Evolutionary conservation across 1,140 invertebrate genomes (phyloP).

Genomic region (Aradophagus sp.): DNA sequence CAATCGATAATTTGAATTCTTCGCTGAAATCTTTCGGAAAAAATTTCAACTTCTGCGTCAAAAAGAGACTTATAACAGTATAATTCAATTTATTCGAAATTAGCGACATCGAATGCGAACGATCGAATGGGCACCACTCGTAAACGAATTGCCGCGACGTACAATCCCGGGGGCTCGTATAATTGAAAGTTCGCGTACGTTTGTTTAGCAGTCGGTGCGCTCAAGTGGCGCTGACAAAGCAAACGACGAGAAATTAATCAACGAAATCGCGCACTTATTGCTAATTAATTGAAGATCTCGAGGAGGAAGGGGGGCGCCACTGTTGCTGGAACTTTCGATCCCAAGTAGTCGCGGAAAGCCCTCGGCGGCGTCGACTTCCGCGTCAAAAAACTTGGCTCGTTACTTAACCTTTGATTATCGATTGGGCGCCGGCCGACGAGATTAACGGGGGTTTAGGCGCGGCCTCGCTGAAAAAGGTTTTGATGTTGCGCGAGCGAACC

Average conservation of each 20-base stretch:
- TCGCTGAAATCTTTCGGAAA: no score
- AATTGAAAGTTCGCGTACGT: no score
- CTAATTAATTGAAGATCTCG: constrained; percentile 35
- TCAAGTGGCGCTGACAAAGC: not conserved
- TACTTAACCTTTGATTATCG: constrained; percentile 61
- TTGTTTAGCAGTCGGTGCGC: no score
- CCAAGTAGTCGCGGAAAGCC: constrained; percentile 30
- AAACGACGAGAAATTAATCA: constrained; percentile 21
- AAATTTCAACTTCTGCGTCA: no score
- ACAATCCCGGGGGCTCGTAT: no score
- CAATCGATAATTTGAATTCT: no score
- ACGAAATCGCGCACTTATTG: constrained; percentile 22
- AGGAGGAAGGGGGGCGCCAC: constrained; percentile 5
- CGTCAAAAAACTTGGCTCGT: constrained; percentile 56
- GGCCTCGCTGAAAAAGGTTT: constrained; percentile 28
- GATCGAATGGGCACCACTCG: no score
- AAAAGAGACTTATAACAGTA: no score
- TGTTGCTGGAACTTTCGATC: constrained; percentile 22
- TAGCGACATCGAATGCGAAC: no score
- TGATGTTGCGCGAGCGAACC: constrained; percentile 6
- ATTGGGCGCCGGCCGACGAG: constrained; percentile 36
- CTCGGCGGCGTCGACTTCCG: constrained; percentile 15
- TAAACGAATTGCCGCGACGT: no score
- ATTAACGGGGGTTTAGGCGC: constrained; percentile 41
- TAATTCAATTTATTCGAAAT: no score